Base-by-base conservation (phyloP, 2,888 invertebrate species). In the Cecidostiba fungosa region DNA sequence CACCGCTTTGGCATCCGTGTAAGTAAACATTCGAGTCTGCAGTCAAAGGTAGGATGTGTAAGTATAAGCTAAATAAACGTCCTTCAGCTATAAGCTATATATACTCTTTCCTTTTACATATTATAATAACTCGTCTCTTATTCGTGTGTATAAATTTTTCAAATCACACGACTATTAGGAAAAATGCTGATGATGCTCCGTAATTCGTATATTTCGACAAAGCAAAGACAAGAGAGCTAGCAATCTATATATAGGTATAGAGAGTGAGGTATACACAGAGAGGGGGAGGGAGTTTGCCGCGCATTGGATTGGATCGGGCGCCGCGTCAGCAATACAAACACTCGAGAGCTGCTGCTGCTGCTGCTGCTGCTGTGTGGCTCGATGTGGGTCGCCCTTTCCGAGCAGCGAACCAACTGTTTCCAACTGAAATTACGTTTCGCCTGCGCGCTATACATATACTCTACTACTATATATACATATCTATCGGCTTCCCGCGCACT, bases 251-350 rank as follows among this genome's bases (percentile, higher is more conserved):
- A 23, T 19, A 8, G n/a, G 8, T 54, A 59, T n/a, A n/a, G 2
- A 54, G 1, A 43, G 39, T 10, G 43, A 54, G 19, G 54, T 29
- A 66, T 26, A 66, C 12, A 8, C n/a, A n/a, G n/a, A 23, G 16
- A 19, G 19, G n/a, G 26, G 66, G 66, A 26, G 66, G 54, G 19
- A 16, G 54, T n/a, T 66, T 29, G 10, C 4, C n/a, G 66, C 66
- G 66, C 90, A 91, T 92, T 92, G 93, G 92, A 92, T 91, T 93
- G 92, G 92, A 92, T 74, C 76, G 82, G 36, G 92, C 91, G 93
- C 92, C 92, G 92, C 92, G 93, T 93, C 93, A 93, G 93, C 93
- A 93, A 92, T 93, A 93, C 92, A 93, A 93, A 93, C 92, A 93
- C 93, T 93, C 91, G 90, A 92, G 32, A 29, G 59, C 59, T 73